Conservation (phyloP, 2,888 invertebrate genomes). For the Cryptophagus acutangulus region DNA sequence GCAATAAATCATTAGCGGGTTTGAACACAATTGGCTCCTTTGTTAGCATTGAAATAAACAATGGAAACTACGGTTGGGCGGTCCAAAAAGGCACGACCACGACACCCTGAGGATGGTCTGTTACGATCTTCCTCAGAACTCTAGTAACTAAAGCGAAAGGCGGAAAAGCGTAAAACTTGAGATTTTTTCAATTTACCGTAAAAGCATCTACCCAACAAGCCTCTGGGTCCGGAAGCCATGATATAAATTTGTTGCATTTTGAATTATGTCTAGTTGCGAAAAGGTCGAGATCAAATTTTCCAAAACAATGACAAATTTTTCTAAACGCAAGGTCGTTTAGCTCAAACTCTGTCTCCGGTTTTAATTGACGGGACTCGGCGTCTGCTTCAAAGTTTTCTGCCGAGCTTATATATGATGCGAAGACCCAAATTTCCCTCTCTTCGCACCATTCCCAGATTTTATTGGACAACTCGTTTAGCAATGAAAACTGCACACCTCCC, state of each 20-base stretch:
- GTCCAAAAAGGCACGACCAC: constrained; percentile 31
- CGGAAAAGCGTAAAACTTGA: constrained; percentile 20
- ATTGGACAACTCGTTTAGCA: constrained; percentile 20
- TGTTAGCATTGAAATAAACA: constrained; percentile 16
- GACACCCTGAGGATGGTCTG: constrained; percentile 25
- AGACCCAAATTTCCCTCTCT: constrained; percentile 22
- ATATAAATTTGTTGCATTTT: constrained; percentile 30
- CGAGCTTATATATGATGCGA: constrained; percentile 27
- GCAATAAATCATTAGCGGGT: constrained; percentile 2
- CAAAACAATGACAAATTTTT: constrained; percentile 5
- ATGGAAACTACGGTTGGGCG: constrained; percentile 31
- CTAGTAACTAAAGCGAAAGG: constrained; percentile 24
- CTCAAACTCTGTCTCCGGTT: constrained; percentile 4
- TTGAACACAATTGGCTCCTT: constrained; percentile 1
- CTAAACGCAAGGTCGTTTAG: constrained; percentile 3
- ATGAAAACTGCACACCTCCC: constrained; percentile 21
- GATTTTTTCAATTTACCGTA: constrained; percentile 21
- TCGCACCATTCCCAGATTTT: constrained; percentile 28
- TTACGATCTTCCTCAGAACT: constrained; percentile 30
- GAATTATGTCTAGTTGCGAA: constrained; percentile 11
- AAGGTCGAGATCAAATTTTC: constrained; percentile 7
- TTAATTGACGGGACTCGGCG: background rate
- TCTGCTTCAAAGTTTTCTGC: constrained; percentile 8
- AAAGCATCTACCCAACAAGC: constrained; percentile 30
- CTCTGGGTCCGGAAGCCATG: constrained; percentile 30